Evolutionary conservation across 2,113 vertebrate genomes (phyloP).

Genomic region (Prinia subflava): DNA sequence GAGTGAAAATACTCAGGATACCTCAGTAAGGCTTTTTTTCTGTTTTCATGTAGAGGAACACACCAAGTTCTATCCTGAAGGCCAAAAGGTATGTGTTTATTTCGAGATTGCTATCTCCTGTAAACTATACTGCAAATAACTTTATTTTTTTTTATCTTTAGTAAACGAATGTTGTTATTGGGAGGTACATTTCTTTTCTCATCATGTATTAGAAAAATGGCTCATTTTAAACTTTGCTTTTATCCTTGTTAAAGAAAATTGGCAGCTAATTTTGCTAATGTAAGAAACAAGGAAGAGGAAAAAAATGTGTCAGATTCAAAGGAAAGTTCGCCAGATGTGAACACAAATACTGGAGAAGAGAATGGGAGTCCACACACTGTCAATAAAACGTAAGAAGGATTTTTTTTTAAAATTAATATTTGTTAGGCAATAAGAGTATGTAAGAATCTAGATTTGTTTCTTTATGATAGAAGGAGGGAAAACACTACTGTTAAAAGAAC

Average conservation of each 20-base stretch:
- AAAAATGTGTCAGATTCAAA: neutral
- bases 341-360: neutral
- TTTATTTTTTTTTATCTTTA: neutral
- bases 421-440: neutral
- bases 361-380: neutral
- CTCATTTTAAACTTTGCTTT: neutral
- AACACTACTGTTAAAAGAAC: neutral
- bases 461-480: neutral
- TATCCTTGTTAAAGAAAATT: neutral
- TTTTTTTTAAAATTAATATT: neutral
- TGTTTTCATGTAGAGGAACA: neutral
- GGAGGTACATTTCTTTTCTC: neutral
- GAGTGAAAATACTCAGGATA: neutral
- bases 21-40: neutral
- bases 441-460: neutral
- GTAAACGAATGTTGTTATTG: neutral
- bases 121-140: neutral
- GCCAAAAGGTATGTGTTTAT: neutral
- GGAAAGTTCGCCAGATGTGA: neutral
- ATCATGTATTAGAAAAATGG: neutral
- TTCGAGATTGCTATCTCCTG: neutral
- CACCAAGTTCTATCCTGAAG: neutral
- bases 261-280: slow-evolving; percentile 32
- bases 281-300: neutral
- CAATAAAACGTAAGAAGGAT: slow-evolving; percentile 35